Evolutionary conservation across 2,888 invertebrate species (phyloP).

Genomic region (Calliphora vomitoria): DNA sequence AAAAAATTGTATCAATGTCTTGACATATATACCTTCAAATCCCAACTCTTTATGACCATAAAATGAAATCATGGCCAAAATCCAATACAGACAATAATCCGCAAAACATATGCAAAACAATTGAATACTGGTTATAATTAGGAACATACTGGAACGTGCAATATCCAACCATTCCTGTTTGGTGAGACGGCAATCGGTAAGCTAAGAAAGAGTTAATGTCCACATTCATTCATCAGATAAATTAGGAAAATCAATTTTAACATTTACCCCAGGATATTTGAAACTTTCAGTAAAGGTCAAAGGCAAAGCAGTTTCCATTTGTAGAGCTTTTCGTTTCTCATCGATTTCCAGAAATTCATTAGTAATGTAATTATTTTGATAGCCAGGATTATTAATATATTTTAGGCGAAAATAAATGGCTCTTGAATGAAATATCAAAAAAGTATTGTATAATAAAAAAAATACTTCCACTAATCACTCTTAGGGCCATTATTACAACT

Average conservation of each 20-base stretch:
- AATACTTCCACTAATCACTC: background rate
- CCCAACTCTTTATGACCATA: constrained; percentile 85
- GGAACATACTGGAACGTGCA: constrained; percentile 85
- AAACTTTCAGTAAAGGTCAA: constrained; percentile 87
- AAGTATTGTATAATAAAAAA: background rate
- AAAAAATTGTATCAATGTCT: too few species aligned
- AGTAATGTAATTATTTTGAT: constrained; percentile 90
- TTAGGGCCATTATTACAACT: too few species aligned
- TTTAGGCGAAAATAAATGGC: constrained; percentile 89
- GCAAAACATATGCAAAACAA: constrained; percentile 89
- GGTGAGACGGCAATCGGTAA: constrained; percentile 80
- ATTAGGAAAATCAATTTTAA: background rate
- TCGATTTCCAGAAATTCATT: constrained; percentile 88
- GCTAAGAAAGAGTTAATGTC: constrained; percentile 74
- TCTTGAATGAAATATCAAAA: constrained; percentile 83
- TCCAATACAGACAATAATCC: constrained; percentile 92
- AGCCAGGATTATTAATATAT: constrained; percentile 89
- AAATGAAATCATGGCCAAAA: constrained; percentile 86
- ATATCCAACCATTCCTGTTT: constrained; percentile 78
- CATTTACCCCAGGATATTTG: constrained; percentile 87
- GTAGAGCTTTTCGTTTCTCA: constrained; percentile 86
- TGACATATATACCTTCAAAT: constrained; percentile 81
- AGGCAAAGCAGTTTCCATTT: constrained; percentile 88
- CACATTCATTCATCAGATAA: background rate
- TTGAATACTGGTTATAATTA: constrained; percentile 89